Base-by-base conservation (phyloP, 2,797 vertebrate genomes). In the Sebastes diploproa region DNA sequence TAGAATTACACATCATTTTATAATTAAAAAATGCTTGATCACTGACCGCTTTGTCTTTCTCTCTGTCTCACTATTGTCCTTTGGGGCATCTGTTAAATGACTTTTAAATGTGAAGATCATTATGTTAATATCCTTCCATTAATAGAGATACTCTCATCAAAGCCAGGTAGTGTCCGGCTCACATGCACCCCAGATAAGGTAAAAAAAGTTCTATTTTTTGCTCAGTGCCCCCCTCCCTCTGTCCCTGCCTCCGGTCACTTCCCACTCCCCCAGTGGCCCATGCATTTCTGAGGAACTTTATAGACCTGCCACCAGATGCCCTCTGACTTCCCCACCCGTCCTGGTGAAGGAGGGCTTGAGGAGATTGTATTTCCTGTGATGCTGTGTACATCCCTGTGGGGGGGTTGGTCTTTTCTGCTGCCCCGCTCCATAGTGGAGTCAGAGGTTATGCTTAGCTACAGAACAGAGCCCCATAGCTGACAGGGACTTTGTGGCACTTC, bases 401-500 rank as follows among this genome's bases (percentile, higher is more conserved):
- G 54, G 18, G 14, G 20, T 29, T 69, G 68, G 11, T 60, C 4
- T 56, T 68, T 72, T 27, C 32, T 14, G 7, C n/a, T 29, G 56
- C 1, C 58, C 34, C 8, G 7, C 7, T 76, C 38, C 46, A 64
- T 14, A 8, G 14, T 38, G 65, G 32, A 50, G 20, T 55, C 52
- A 52, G 52, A 42, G 67, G 64, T 65, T 20, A 72, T 13, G 16
- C 60, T 73, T 74, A 58, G 75, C 52, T 58, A 46, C 32, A 66
- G 66, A 56, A 34, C 25, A 42, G 25, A 61, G 56, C 46, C 29
- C 14, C 46, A 13, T 9, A 56, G 67, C 32, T 29, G 46, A 69
- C 27, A 14, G 10, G 32, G 59, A 73, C 80, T 77, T 58, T 72
- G 62, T 72, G 34, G 68, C 46, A 76, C 58, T 32, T 75, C 61